A percentile compares a stretch with the other conserved stretches of the same genome.
These are phyloP conservation scores for Lutjanus erythropterus DNA, from an alignment of 2,113 vertebrate species.

Conservation along the genomic window DNA sequence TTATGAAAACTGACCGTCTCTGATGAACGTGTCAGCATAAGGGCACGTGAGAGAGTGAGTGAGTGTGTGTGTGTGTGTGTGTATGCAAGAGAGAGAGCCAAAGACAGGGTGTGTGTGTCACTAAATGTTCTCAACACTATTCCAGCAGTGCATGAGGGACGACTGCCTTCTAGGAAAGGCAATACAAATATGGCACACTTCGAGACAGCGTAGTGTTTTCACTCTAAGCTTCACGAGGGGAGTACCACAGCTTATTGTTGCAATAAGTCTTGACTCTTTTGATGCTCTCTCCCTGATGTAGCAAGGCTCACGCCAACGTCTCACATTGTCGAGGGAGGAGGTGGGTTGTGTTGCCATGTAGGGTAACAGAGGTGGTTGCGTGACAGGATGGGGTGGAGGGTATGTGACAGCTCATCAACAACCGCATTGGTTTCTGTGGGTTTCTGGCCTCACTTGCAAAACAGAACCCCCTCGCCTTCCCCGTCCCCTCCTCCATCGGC, in stretches of 20 bases:
- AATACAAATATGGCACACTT: constrained; percentile 61
- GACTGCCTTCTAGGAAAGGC: constrained; percentile 73
- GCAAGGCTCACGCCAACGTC: constrained; percentile 36
- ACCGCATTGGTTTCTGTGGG: constrained; percentile 70
- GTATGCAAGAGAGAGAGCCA: constrained; percentile 16
- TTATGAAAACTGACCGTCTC: constrained; percentile 72
- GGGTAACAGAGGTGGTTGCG: constrained; percentile 62
- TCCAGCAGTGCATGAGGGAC: constrained; percentile 71
- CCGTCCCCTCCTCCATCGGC: constrained; percentile 34
- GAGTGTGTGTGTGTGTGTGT: constrained; percentile 26
- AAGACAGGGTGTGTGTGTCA: constrained; percentile 40
- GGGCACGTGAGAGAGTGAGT: constrained; percentile 39
- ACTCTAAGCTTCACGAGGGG: constrained; percentile 28
- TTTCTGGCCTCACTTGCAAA: constrained; percentile 72
- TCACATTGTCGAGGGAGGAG: constrained; percentile 58
- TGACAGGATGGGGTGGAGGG: constrained; percentile 56
- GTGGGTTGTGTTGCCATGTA: constrained; percentile 22
- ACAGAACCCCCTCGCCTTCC: constrained; percentile 56
- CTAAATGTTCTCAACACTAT: constrained; percentile 64
- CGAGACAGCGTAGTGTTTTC: constrained; percentile 51
- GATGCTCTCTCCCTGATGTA: constrained; percentile 42
- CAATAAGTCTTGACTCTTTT: constrained; percentile 31
- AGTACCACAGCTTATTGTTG: constrained; percentile 53
- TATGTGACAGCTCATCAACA: constrained; percentile 74
- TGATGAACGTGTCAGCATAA: constrained; percentile 61